phyloP scores from a whole-genome alignment of 1,140 invertebrate genomes.

The Rhynchophorus ferrugineus region DNA sequence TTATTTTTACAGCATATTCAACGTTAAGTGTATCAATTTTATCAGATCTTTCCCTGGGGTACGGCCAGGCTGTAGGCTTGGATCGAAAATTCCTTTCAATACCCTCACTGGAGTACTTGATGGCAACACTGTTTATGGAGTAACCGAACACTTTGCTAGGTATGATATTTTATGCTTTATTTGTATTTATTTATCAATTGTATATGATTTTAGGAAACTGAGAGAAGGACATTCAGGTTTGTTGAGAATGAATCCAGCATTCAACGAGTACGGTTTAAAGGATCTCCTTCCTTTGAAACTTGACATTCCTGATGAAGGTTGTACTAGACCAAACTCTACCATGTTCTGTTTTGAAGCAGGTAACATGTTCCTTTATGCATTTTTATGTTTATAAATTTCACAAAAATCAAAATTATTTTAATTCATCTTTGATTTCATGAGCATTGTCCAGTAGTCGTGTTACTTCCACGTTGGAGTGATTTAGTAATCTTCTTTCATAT shows the following conservation, averaged over 20 bases:
- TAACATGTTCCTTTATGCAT: slow-evolving; percentile 41
- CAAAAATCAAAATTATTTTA: too few species aligned
- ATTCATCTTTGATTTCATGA: too few species aligned
- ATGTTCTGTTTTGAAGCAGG: slow-evolving; percentile 90
- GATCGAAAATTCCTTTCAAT: slow-evolving; percentile 67
- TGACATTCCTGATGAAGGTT: slow-evolving; percentile 87
- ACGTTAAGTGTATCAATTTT: slow-evolving; percentile 80
- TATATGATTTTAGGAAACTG: slow-evolving; percentile 52
- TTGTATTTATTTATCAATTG: background rate
- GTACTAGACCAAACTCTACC: slow-evolving; percentile 75
- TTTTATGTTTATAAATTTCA: too few species aligned
- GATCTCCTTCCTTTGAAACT: slow-evolving; percentile 84
- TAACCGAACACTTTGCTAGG: slow-evolving; percentile 68
- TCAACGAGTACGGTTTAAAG: slow-evolving; percentile 78
- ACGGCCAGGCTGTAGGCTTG: slow-evolving; percentile 70
- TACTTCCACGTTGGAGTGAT: too few species aligned
- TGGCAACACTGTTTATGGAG: slow-evolving; percentile 79
- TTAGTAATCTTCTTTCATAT: too few species aligned
- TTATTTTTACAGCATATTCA: slow-evolving; percentile 81
- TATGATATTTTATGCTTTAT: slow-evolving; percentile 32
- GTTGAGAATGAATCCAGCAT: slow-evolving; percentile 81
- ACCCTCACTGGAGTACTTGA: slow-evolving; percentile 74
- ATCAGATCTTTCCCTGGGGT: slow-evolving; percentile 77
- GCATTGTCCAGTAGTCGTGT: too few species aligned
- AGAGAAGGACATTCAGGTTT: slow-evolving; percentile 70